Base-by-base conservation (phyloP, 30 jellyfish, hydroid and myxozoan genomes). In the Cassiopea xamachana region DNA sequence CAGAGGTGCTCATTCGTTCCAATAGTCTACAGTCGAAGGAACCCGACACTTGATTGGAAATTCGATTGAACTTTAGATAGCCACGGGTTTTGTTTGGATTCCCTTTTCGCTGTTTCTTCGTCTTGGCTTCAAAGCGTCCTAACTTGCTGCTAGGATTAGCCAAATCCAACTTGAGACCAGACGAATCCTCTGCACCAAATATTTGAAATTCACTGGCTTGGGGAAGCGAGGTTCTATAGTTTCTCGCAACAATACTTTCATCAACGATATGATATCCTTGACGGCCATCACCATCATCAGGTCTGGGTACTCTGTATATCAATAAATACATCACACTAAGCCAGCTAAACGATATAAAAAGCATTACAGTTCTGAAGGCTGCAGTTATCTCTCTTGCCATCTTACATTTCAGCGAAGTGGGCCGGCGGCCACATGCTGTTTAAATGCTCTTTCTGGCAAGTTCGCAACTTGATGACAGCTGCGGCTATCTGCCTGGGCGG, bases 361-460 rank as follows among this genome's bases (percentile, higher is more conserved):
- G 72, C 72, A 90, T 19, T 47, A 90, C 89, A 13, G 97, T 83
- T 59, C 97, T 75, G 80, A 90, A 90, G 2, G 97, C 97, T 1
- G 97, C 97, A 10, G 83, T 39, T 12, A 90, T 58, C 87, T 90
- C 97, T 48, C 93, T 86, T 39, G 97, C 97, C 97, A 90, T 90
- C 43, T 87, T 77, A 58, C 78, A 7, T 43, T 13, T 51, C 15
- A 7, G 15, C 73, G n/a, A n/a, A n/a, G n/a, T n/a, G n/a, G n/a
- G 2, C 6, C 1, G 15, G 62, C 18, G 60, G 51, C 82, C 86
- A 78, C 95, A 79, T 79, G 95, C 90, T 88, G 95, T 2, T 79
- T 4, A 76, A 14, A 69, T 74, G 87, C 93, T 75, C 50, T 49
- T 71, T 17, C 46, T n/a, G 7, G 16, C 1, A 77, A 62, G 43